Evolutionary conservation across 2,113 vertebrate species (phyloP).

Genomic region (Paralichthys olivaceus): DNA sequence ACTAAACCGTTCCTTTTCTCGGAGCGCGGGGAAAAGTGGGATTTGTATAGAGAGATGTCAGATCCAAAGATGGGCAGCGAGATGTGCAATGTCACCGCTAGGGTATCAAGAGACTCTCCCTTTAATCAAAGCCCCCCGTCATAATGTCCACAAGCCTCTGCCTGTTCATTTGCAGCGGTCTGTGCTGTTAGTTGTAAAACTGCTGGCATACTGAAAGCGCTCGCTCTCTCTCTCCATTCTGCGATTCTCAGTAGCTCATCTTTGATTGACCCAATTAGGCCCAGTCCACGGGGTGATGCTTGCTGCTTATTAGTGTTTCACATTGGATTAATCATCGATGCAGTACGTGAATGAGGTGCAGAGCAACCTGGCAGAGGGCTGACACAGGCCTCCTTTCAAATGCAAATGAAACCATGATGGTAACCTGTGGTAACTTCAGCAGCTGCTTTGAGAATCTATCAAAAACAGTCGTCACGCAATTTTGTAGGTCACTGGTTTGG

Average conservation of each 20-base stretch:
- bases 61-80: constrained; percentile 51
- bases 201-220: constrained; percentile 48
- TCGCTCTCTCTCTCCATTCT: constrained; percentile 48
- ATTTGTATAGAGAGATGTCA: constrained; percentile 56
- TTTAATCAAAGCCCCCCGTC: constrained; percentile 67
- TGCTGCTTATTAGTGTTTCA: constrained; percentile 76
- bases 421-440: constrained; percentile 57
- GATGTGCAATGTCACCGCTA: constrained; percentile 60
- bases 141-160: constrained; percentile 58
- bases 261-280: constrained; percentile 81
- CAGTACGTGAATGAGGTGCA: constrained; percentile 69
- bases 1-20: constrained; percentile 60
- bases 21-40: constrained; percentile 6
- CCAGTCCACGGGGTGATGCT: constrained; percentile 74
- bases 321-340: constrained; percentile 73
- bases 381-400: constrained; percentile 65
- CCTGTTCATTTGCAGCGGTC: constrained; percentile 55
- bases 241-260: constrained; percentile 65
- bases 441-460: constrained; percentile 50
- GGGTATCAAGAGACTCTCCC: constrained; percentile 51
- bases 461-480: constrained; percentile 26
- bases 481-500: constrained; percentile 48
- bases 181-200: constrained; percentile 39
- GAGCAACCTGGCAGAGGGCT: constrained; percentile 63
- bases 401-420: constrained; percentile 67